Evolutionary conservation across 2,797 vertebrate species (phyloP).

Genomic region (Podarcis lilfordi): DNA sequence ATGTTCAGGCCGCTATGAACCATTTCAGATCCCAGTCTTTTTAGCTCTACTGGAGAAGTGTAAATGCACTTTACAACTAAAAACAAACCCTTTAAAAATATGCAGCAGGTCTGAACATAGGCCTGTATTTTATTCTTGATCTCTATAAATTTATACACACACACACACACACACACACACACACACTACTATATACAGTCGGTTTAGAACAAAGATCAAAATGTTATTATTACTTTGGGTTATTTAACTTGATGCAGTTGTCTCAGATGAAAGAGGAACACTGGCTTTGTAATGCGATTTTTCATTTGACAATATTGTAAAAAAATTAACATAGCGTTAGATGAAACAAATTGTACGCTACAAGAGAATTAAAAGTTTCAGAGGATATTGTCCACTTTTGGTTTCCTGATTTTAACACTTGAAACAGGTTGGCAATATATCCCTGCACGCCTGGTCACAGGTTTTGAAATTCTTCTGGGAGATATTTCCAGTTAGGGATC

Average conservation of each 20-base stretch:
- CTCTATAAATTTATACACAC: neutral
- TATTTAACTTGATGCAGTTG: neutral
- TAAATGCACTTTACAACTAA: neutral
- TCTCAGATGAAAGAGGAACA: neutral
- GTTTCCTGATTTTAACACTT: conserved; percentile 4
- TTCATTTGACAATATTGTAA: neutral
- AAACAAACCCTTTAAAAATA: neutral
- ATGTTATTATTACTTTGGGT: neutral
- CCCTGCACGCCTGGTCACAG: neutral
- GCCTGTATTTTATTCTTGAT: neutral
- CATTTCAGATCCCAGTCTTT: neutral
- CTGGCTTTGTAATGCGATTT: neutral
- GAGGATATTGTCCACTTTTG: neutral
- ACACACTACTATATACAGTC: neutral
- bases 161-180: neutral
- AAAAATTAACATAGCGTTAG: neutral
- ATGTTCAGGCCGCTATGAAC: neutral
- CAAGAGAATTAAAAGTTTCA: neutral
- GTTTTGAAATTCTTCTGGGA: conserved; percentile 34
- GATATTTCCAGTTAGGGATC: conserved; percentile 32
- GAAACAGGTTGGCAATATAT: neutral
- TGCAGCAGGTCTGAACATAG: no score
- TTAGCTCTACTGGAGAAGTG: neutral
- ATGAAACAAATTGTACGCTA: neutral
- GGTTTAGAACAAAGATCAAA: neutral